Evolutionary conservation across 2,113 vertebrate genomes (phyloP).

Genomic region (Columba livia): DNA sequence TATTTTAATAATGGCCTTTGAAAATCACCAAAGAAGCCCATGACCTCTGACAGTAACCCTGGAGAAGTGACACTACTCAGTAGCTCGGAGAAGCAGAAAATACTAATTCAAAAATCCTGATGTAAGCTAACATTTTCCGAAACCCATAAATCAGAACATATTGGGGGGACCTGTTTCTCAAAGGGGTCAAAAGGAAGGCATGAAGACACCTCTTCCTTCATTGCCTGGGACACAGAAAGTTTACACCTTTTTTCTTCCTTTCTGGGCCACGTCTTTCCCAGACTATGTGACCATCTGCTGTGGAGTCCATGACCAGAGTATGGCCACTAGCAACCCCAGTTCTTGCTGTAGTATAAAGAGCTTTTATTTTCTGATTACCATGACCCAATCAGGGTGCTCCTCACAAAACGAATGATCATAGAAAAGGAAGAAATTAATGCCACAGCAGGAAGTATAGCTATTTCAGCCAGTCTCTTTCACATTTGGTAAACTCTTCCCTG

Average conservation of each 20-base stretch:
- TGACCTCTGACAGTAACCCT: neutral
- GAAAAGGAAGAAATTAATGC: neutral
- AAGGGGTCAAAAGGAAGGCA: neutral
- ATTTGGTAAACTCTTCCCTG: neutral
- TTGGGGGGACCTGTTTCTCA: neutral
- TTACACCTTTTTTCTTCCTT: neutral
- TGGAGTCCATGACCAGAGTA: neutral
- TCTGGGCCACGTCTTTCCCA: neutral
- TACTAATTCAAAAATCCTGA: neutral
- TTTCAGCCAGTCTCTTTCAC: neutral
- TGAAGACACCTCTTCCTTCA: neutral
- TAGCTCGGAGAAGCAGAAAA: neutral
- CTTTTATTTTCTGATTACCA: neutral
- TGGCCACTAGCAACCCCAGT: neutral
- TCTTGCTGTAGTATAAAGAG: neutral
- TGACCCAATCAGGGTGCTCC: neutral
- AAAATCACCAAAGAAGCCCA: neutral
- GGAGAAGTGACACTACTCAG: neutral
- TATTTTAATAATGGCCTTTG: neutral
- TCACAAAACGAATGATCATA: neutral
- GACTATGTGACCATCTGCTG: neutral
- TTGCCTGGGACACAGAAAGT: neutral
- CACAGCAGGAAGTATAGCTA: neutral
- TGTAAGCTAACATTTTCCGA: neutral
- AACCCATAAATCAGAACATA: neutral